Conservation (phyloP, 2,888 invertebrate genomes). For the Netelia virgata region DNA sequence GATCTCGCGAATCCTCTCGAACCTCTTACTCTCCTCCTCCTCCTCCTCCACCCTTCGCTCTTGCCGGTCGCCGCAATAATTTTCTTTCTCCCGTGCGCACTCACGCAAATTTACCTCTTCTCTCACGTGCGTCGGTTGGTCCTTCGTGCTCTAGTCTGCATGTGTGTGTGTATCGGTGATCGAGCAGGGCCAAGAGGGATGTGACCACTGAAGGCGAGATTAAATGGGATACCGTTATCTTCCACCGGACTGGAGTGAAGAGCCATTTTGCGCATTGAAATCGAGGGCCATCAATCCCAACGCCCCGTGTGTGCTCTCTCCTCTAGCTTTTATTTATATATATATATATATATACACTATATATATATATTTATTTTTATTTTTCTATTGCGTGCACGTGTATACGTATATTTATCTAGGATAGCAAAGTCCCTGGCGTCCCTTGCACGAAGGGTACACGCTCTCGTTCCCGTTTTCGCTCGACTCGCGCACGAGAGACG, state of each 20-base stretch:
- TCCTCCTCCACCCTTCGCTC: neutral
- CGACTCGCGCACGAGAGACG: neutral
- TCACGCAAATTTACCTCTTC: slow-evolving; percentile 38
- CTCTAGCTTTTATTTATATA: neutral
- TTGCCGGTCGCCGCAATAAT: slow-evolving; percentile 18
- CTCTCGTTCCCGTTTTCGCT: neutral
- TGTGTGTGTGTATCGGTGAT: neutral
- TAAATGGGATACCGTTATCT: slow-evolving; percentile 72
- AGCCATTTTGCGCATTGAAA: slow-evolving; percentile 74
- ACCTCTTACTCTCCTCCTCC: neutral
- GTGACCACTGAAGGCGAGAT: slow-evolving; percentile 67
- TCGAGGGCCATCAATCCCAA: slow-evolving; percentile 72
- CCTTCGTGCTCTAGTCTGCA: neutral
- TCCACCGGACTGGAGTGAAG: slow-evolving; percentile 59
- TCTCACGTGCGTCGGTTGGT: no score
- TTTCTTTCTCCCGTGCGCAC: slow-evolving; percentile 27
- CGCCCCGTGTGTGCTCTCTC: slow-evolving; percentile 14
- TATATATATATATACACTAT: neutral
- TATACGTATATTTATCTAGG: neutral
- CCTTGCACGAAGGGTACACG: neutral
- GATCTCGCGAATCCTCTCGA: neutral
- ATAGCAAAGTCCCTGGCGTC: neutral
- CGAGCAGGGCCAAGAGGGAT: slow-evolving; percentile 66
- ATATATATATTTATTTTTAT: neutral
- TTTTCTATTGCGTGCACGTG: neutral